Conservation (phyloP, 2,797 vertebrate species). For the Phataginus tricuspis region DNA sequence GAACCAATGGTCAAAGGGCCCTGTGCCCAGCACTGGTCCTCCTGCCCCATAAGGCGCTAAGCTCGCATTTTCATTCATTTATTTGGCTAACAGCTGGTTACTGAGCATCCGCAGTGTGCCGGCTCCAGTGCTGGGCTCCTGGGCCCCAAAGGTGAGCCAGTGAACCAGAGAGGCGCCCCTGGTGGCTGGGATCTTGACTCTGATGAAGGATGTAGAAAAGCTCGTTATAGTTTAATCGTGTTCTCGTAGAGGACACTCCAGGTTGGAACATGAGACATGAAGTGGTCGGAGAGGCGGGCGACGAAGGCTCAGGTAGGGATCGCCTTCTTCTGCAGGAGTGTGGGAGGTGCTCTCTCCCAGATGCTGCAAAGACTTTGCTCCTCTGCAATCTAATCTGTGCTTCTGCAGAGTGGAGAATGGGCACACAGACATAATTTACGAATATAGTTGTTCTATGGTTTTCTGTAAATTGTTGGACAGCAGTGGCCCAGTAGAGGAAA, state of each 20-base stretch:
- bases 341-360: neutral
- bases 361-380: accelerated
- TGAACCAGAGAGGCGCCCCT: neutral
- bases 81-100: accelerated
- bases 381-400: too few species aligned
- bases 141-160: neutral
- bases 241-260: neutral
- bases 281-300: too few species aligned
- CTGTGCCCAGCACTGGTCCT: accelerated
- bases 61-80: neutral
- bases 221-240: neutral
- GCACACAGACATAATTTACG: neutral
- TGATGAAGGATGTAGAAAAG: neutral
- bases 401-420: neutral
- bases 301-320: neutral
- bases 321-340: accelerated
- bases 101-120: accelerated
- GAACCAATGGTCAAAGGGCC: accelerated
- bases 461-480: neutral
- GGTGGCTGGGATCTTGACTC: neutral
- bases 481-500: neutral
- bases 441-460: neutral
- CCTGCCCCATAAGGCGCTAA: accelerated
- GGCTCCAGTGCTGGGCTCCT: neutral
- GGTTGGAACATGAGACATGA: neutral